Evolutionary conservation across 1,140 invertebrate species (phyloP).

Genomic region (Phymorhynchus buccinoides): DNA sequence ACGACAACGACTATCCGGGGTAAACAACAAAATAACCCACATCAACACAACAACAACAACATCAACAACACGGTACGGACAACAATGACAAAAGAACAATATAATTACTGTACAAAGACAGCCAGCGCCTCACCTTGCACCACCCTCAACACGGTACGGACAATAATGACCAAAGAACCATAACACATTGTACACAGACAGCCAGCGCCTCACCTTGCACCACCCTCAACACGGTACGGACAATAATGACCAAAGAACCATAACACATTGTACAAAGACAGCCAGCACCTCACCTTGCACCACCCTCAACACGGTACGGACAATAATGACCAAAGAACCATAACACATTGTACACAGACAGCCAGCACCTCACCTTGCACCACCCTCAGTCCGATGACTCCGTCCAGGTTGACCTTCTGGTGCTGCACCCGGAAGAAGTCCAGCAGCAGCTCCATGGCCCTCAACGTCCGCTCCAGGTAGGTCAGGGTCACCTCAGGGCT

Average conservation of each 20-base stretch:
- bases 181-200: neutral
- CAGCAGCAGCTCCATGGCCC: constrained; percentile 38
- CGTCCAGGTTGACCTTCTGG: constrained; percentile 58
- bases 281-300: constrained; percentile 52
- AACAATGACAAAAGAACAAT: too few relatives aligned
- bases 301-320: constrained; percentile 61
- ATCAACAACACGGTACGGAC: too few relatives aligned
- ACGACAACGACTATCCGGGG: too few relatives aligned
- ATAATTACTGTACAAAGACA: too few relatives aligned
- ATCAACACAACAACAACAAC: neutral
- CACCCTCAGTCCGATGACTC: constrained; percentile 60
- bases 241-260: too few relatives aligned
- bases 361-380: constrained; percentile 54
- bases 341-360: too few relatives aligned
- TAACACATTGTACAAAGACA: too few relatives aligned
- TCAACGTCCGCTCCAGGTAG: constrained; percentile 43
- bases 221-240: constrained; percentile 61
- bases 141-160: too few relatives aligned
- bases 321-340: too few relatives aligned
- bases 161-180: too few relatives aligned
- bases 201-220: constrained; percentile 54
- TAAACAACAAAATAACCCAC: too few relatives aligned
- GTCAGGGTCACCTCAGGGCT: neutral
- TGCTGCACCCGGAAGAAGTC: constrained; percentile 50
- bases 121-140: too few relatives aligned